Evolutionary conservation across 2,797 vertebrate species (phyloP).

Genomic region (Spinus olivaceus): DNA sequence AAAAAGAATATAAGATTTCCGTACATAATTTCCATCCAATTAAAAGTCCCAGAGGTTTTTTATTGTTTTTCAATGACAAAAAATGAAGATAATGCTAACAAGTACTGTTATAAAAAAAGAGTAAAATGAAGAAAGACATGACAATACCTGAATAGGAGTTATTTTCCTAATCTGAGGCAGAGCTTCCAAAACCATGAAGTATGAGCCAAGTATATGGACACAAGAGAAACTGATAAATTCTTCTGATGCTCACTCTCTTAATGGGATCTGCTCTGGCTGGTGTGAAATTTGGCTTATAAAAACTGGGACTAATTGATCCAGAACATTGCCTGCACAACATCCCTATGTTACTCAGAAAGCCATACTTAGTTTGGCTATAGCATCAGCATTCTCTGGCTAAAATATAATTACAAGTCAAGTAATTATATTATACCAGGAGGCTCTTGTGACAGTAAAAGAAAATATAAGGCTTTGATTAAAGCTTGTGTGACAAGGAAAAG

Average conservation of each 20-base stretch:
- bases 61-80: not conserved
- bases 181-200: not conserved
- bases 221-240: not conserved
- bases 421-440: not conserved
- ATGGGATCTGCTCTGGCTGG: not conserved
- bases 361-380: not conserved
- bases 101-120: not conserved
- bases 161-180: not conserved
- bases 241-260: not conserved
- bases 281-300: not conserved
- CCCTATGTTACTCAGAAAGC: not conserved
- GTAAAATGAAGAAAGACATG: rapidly evolving
- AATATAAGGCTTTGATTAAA: not conserved
- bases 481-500: not conserved
- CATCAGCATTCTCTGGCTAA: not conserved
- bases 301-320: not conserved
- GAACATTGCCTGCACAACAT: not conserved
- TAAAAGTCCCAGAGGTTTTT: not conserved
- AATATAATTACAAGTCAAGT: not conserved
- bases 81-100: not conserved
- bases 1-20: not conserved
- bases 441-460: not conserved
- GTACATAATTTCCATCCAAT: not conserved
- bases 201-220: not conserved
- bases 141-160: not conserved